Base-by-base conservation (phyloP, 2,888 invertebrate genomes). In the Andrena bicolor region DNA sequence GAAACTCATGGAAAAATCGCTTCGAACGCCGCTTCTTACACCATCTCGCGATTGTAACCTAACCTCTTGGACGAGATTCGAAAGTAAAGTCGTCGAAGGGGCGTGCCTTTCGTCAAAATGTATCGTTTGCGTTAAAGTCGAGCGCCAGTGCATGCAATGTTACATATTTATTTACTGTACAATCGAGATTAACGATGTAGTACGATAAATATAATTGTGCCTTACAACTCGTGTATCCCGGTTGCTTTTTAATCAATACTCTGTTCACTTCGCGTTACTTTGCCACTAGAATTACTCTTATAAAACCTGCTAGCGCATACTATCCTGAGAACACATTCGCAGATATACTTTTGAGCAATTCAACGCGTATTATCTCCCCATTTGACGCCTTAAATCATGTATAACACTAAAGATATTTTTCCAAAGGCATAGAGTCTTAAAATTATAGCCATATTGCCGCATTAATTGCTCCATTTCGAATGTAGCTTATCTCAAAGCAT, bases 11-110 rank as follows among this genome's bases (percentile, higher is more conserved):
- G 23, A 65, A 53, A 53, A 61, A 71, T 75, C 41, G 20, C 10
- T 8, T 1, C 28, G 16, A 56, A 28, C 16, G 20, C 70, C 35
- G 68, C 68, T 80, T 80, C 71, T 79, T 86, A 70, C 77, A 80
- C 76, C 76, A 83, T 65, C 74, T 75, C 74, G 26, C 56, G 56
- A 28, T 51, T 51, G 30, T 60, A 72, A 84, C 66, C 77, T 80
- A 86, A 86, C 84, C 84, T 86, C 84, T 71, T 80, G 76, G 73
- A 86, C 80, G 82, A 80, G 86, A 86, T 86, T 86, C 74, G 83
- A 86, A 85, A 86, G 84, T 82, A 79, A 77, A 86, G 73, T 76
- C 81, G 78, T 77, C 73, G 56, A 76, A 80, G 81, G 83, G 85
- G 81, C 81, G 80, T 75, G 76, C 71, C 84, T 76, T 82, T 81